Conservation (phyloP, 2,797 vertebrate genomes). For the Smutsia gigantea region DNA sequence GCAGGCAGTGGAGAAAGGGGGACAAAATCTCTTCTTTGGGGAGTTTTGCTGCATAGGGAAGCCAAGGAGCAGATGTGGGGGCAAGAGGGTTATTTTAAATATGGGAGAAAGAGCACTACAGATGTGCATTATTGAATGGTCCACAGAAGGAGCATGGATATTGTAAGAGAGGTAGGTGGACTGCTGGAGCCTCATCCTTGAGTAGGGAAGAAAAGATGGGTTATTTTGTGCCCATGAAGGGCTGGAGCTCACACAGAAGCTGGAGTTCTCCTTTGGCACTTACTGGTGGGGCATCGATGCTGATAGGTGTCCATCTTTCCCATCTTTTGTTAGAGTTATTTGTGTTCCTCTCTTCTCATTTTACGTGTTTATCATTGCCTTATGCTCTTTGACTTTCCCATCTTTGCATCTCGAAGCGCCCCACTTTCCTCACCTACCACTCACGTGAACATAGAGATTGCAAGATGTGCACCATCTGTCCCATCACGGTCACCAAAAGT, state of each 20-base stretch:
- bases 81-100: not conserved
- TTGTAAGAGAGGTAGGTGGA: not conserved
- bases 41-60: not conserved
- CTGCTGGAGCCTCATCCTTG: not conserved
- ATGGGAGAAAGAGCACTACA: not conserved
- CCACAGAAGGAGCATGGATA: too few relatives aligned
- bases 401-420: too few relatives aligned
- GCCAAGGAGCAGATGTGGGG: not conserved
- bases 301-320: too few relatives aligned
- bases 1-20: too few relatives aligned
- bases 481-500: accelerated
- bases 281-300: accelerated
- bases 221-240: accelerated
- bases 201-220: not conserved
- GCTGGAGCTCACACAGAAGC: accelerated
- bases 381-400: not conserved
- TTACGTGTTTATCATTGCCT: not conserved
- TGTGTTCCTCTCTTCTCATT: not conserved
- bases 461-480: accelerated
- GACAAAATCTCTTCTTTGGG: not conserved
- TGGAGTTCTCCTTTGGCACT: accelerated
- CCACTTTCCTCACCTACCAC: not conserved
- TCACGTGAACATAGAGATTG: not conserved
- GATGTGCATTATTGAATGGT: not conserved
- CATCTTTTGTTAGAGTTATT: not conserved